Percentiles rank a stretch among this genome's conserved stretches.
Conservation (phyloP, 2,888 invertebrate genomes). For the Mesorhabditis sp. region DNA sequence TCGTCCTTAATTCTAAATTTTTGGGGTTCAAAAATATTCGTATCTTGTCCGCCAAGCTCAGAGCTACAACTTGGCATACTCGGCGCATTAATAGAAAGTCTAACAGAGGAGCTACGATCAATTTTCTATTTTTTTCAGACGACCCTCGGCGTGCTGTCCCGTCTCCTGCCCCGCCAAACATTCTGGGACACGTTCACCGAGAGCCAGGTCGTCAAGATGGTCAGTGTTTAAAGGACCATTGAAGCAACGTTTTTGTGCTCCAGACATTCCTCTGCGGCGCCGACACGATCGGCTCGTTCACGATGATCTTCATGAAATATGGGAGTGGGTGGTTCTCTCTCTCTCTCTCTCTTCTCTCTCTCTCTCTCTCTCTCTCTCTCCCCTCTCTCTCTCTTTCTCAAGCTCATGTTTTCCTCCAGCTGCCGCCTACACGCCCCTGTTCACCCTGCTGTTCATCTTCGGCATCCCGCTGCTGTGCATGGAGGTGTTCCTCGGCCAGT, state of each 20-base stretch:
- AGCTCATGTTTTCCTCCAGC: neutral
- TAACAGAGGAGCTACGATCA: no score
- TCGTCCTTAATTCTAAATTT: no score
- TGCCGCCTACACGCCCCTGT: conserved; percentile 24
- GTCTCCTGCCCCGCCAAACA: neutral
- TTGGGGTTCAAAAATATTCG: no score
- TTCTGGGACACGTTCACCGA: conserved; percentile 4
- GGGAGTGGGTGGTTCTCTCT: neutral
- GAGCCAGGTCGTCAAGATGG: conserved; percentile 1
- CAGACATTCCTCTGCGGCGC: neutral
- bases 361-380: neutral
- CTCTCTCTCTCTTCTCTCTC: no score
- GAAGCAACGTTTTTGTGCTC: neutral
- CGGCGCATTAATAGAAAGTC: no score
- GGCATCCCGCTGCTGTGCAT: conserved; percentile 31
- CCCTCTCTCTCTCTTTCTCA: neutral
- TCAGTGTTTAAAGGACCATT: neutral
- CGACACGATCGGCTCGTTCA: neutral
- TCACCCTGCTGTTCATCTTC: conserved; percentile 20
- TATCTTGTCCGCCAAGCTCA: no score
- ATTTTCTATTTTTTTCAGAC: neutral
- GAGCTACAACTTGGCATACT: no score
- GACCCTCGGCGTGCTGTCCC: neutral
- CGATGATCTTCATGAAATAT: neutral
- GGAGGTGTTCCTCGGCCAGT: conserved; percentile 37